Percentiles rank a stretch among this genome's conserved stretches.
Conservation (phyloP, 1,140 invertebrate genomes). For the Cataglyphis hispanica region DNA sequence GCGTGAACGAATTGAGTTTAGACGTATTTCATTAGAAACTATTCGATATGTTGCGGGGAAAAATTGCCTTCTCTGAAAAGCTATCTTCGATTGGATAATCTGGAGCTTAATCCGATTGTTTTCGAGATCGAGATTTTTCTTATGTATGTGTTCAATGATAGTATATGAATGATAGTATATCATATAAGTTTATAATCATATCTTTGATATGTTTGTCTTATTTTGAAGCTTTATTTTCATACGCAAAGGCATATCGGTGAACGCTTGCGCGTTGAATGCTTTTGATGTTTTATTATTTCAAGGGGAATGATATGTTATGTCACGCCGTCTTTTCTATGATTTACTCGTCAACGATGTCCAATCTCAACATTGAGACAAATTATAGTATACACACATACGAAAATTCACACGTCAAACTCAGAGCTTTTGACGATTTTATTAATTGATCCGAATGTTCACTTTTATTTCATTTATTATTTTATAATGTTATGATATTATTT, state of each 20-base stretch:
- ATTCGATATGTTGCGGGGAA: not conserved
- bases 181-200: not conserved
- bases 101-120: not conserved
- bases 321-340: not conserved
- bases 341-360: not conserved
- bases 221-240: constrained; percentile 4
- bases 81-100: not conserved
- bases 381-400: not conserved
- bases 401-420: not conserved
- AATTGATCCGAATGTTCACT: not conserved
- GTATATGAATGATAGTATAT: too few relatives aligned
- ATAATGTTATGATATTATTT: not conserved
- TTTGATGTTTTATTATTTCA: constrained; percentile 37
- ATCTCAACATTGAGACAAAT: constrained; percentile 4
- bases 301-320: constrained; percentile 28
- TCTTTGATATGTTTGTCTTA: not conserved
- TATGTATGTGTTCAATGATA: not conserved
- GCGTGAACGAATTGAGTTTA: constrained; percentile 17
- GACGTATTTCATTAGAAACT: constrained; percentile 24
- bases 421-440: not conserved
- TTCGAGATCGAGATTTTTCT: too few relatives aligned
- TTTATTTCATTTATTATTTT: constrained; percentile 1
- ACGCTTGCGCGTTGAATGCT: not conserved
- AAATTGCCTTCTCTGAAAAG: not conserved
- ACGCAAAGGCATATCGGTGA: not conserved